These are phyloP conservation scores for Arvicanthis niloticus DNA, from an alignment of 2,113 vertebrate genomes.

Conservation along the genomic window DNA sequence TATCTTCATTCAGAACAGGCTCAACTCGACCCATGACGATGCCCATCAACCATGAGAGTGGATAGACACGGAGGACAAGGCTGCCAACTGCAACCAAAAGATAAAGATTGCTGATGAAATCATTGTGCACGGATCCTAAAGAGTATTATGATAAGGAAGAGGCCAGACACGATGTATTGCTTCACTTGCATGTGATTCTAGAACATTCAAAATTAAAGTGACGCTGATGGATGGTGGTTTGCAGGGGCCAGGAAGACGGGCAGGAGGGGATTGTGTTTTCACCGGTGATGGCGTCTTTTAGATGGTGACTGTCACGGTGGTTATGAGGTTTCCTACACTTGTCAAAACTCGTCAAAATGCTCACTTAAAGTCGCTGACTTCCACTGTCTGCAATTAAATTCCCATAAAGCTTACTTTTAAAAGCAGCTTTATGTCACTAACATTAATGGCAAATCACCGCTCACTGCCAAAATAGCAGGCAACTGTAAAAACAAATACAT, in stretches of 20 bases:
- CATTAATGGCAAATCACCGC: not conserved
- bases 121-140: not conserved
- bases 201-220: not conserved
- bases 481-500: not conserved
- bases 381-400: not conserved
- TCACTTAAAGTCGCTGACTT: not conserved
- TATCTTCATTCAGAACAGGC: not conserved
- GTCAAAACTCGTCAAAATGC: slow-evolving; percentile 26
- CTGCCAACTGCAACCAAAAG: not conserved
- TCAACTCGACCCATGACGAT: not conserved
- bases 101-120: not conserved
- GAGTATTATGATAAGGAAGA: not conserved
- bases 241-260: not conserved
- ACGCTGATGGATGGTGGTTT: not conserved
- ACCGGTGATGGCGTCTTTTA: not conserved
- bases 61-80: not conserved
- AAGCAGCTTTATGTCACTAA: slow-evolving; percentile 13
- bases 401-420: slow-evolving; percentile 35
- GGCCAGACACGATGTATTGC: not conserved
- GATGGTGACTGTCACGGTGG: not conserved
- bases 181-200: not conserved
- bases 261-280: not conserved
- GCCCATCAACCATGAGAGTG: accelerated
- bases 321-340: not conserved
- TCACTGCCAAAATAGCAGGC: not conserved